These are phyloP conservation scores for Thalpophila matura DNA, from an alignment of 2,888 invertebrate genomes.

Conservation along the genomic window DNA sequence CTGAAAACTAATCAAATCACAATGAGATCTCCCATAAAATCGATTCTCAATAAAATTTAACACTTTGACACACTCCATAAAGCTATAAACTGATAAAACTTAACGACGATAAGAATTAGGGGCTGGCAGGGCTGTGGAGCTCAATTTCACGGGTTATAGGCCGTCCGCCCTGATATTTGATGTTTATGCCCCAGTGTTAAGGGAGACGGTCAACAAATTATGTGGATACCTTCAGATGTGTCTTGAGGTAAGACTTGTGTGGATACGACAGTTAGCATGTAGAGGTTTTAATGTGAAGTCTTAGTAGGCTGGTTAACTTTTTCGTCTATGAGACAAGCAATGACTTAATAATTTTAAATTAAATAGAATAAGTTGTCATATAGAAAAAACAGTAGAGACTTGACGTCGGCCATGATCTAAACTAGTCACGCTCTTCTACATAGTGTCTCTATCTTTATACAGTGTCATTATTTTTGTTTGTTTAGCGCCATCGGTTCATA, in stretches of 20 bases:
- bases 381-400: too few relatives aligned
- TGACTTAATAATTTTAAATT: too few relatives aligned
- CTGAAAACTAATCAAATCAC: slow-evolving; percentile 53
- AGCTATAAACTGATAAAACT: slow-evolving; percentile 65
- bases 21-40: slow-evolving; percentile 52
- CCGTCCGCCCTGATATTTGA: slow-evolving; percentile 81
- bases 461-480: too few relatives aligned
- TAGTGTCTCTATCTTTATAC: too few relatives aligned
- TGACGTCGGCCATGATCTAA: too few relatives aligned
- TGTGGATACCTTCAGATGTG: slow-evolving; percentile 74
- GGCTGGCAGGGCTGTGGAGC: slow-evolving; percentile 58
- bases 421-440: too few relatives aligned
- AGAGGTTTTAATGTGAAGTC: too few relatives aligned
- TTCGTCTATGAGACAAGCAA: too few relatives aligned
- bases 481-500: too few relatives aligned
- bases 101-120: slow-evolving; percentile 71
- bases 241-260: slow-evolving; percentile 56
- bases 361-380: too few relatives aligned
- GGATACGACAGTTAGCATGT: slow-evolving; percentile 64
- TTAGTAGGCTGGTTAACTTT: too few relatives aligned
- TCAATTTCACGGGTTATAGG: slow-evolving; percentile 83
- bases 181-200: slow-evolving; percentile 80
- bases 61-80: slow-evolving; percentile 64
- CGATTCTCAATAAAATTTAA: slow-evolving; percentile 60
- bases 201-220: slow-evolving; percentile 86